Conservation (phyloP, 2,113 vertebrate species). For the Rutilus rutilus region DNA sequence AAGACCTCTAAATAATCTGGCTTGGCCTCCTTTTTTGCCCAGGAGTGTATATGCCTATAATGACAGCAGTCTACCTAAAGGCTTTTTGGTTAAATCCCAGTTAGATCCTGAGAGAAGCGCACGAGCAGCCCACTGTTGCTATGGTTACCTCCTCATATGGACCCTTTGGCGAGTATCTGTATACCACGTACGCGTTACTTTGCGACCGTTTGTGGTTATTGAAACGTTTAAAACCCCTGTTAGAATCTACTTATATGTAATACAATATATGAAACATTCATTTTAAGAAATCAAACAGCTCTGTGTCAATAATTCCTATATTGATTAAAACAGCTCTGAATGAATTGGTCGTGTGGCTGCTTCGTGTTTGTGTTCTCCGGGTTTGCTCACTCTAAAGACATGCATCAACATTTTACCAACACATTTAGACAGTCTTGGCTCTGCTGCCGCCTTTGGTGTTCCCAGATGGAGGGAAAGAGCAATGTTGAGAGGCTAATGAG, state of each 20-base stretch:
- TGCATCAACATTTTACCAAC: not conserved
- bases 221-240: not conserved
- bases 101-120: not conserved
- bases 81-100: not conserved
- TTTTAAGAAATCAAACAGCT: not conserved
- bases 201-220: not conserved
- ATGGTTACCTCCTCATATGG: not conserved
- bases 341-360: not conserved
- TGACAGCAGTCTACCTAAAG: not conserved
- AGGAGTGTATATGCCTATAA: not conserved
- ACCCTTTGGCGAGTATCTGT: not conserved
- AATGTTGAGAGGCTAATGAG: constrained; percentile 28
- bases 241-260: not conserved
- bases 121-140: not conserved
- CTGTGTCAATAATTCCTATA: not conserved
- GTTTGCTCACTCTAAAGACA: not conserved
- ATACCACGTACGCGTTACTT: not conserved
- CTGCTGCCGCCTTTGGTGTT: not conserved
- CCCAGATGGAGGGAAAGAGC: not conserved
- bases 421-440: not conserved
- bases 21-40: too few species aligned
- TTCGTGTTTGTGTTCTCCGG: not conserved
- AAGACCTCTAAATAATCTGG: too few species aligned
- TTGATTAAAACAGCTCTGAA: not conserved
- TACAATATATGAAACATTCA: not conserved